Percentiles rank a stretch among this genome's conserved stretches.
phyloP scores from a whole-genome alignment of 1,140 invertebrate species.

The Procambarus clarkii region DNA sequence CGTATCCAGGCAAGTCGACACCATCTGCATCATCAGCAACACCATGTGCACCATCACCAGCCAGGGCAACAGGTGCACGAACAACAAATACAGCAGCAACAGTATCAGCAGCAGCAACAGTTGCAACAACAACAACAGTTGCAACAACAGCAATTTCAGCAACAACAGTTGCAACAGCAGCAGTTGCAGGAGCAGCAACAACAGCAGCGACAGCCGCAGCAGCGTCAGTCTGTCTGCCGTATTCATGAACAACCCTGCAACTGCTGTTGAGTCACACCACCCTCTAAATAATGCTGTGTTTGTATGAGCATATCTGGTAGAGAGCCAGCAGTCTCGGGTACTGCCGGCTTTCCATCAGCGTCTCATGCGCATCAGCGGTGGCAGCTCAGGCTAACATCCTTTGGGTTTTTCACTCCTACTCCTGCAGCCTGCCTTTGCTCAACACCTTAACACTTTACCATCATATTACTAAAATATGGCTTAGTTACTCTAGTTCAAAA shows the following conservation, averaged over 20 bases:
- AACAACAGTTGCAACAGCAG: slow-evolving; percentile 48
- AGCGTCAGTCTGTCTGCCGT: slow-evolving; percentile 70
- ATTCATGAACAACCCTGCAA: slow-evolving; percentile 72
- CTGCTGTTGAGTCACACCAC: slow-evolving; percentile 71
- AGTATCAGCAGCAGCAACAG: slow-evolving; percentile 63
- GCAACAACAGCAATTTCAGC: slow-evolving; percentile 53
- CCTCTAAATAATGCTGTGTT: slow-evolving; percentile 17
- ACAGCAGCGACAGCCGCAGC: slow-evolving; percentile 35
- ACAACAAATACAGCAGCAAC: slow-evolving; percentile 52
- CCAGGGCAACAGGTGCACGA: slow-evolving; percentile 48
- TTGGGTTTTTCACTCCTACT: not conserved
- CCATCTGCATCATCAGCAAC: slow-evolving; percentile 57
- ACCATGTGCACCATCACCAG: slow-evolving; percentile 51
- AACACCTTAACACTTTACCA: slow-evolving; percentile 49
- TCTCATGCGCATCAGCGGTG: not conserved
- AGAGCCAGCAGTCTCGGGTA: slow-evolving; percentile 2
- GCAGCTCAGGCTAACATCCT: not conserved
- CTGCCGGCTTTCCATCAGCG: not conserved
- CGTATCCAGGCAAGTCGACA: slow-evolving; percentile 81
- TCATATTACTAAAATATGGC: slow-evolving; percentile 35
- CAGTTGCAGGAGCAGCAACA: slow-evolving; percentile 55
- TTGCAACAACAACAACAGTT: slow-evolving; percentile 55
- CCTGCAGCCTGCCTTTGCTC: slow-evolving; percentile 54
- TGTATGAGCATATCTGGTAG: slow-evolving; percentile 4
- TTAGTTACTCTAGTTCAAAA: slow-evolving; percentile 44